Evolutionary conservation across 2,888 invertebrate species (phyloP).

Genomic region (Polymixis lichenea): DNA sequence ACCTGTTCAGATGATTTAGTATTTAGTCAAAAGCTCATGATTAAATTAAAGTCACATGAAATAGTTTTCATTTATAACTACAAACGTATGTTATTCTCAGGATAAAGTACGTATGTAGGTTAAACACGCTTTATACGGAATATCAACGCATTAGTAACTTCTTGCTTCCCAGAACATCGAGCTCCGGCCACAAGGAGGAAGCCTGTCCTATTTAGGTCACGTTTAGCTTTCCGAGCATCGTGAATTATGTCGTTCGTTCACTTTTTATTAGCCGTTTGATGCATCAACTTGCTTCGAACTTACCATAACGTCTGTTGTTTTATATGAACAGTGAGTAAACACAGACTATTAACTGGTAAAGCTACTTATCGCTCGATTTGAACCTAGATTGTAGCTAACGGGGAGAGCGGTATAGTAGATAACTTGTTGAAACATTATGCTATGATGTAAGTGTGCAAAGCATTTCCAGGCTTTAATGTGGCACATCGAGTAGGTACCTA

Average conservation of each 20-base stretch:
- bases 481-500: neutral
- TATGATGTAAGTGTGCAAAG: neutral
- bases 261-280: slow-evolving; percentile 68
- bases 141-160: slow-evolving; percentile 1
- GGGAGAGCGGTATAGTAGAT: slow-evolving; percentile 35
- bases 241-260: slow-evolving; percentile 69
- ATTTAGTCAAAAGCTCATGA: neutral
- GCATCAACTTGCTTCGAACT: slow-evolving; percentile 59
- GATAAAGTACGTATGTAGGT: slow-evolving; percentile 15
- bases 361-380: slow-evolving; percentile 49
- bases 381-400: slow-evolving; percentile 53
- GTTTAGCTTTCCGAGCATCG: slow-evolving; percentile 69
- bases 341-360: slow-evolving; percentile 52
- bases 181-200: slow-evolving; percentile 63
- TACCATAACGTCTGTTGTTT: slow-evolving; percentile 53
- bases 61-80: neutral
- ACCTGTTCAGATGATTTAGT: neutral
- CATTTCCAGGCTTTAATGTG: neutral
- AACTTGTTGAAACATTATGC: slow-evolving; percentile 46
- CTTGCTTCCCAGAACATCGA: slow-evolving; percentile 29
- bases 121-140: slow-evolving; percentile 6
- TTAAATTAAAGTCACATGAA: neutral
- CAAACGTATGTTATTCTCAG: neutral
- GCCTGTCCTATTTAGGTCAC: slow-evolving; percentile 75
- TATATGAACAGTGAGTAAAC: slow-evolving; percentile 44